Percentiles rank a stretch among this genome's conserved stretches.
Evolutionary conservation across 2,797 vertebrate genomes (phyloP).

Genomic region (Orientallactaga sibirica): DNA sequence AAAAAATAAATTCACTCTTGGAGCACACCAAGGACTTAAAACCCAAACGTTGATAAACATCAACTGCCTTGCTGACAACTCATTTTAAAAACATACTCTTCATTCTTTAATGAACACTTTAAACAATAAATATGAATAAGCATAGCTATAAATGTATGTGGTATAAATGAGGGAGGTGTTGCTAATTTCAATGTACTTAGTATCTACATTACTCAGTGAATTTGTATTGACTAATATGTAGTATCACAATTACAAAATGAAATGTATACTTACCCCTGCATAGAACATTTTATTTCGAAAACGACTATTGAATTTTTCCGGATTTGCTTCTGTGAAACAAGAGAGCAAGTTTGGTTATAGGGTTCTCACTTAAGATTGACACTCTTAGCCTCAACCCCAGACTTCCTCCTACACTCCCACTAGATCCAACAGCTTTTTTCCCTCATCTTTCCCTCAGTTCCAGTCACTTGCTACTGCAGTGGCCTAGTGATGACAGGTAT

Average conservation of each 20-base stretch:
- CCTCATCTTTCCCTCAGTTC: background rate
- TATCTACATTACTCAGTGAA: background rate
- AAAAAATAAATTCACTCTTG: too few relatives aligned
- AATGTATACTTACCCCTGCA: conserved; percentile 94
- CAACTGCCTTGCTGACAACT: background rate
- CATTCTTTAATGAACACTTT: conserved; percentile 27
- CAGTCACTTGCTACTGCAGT: background rate
- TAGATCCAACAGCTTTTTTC: background rate
- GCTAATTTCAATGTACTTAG: background rate
- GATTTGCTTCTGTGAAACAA: conserved; percentile 96
- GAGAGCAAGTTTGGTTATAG: conserved; percentile 65
- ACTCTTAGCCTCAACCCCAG: background rate
- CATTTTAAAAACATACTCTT: background rate
- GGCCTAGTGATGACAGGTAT: background rate
- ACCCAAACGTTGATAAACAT: background rate
- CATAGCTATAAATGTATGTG: background rate
- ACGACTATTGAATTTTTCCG: conserved; percentile 99
- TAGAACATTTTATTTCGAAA: conserved; percentile 99
- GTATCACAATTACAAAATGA: background rate
- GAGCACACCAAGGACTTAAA: background rate
- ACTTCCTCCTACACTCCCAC: background rate
- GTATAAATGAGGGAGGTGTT: background rate
- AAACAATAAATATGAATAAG: background rate
- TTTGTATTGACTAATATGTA: background rate
- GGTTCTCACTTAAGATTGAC: conserved; percentile 14